A percentile compares a stretch with the other conserved stretches of the same genome.
Conservation (phyloP, 2,113 vertebrate species). For the Odocoileus virginianus region DNA sequence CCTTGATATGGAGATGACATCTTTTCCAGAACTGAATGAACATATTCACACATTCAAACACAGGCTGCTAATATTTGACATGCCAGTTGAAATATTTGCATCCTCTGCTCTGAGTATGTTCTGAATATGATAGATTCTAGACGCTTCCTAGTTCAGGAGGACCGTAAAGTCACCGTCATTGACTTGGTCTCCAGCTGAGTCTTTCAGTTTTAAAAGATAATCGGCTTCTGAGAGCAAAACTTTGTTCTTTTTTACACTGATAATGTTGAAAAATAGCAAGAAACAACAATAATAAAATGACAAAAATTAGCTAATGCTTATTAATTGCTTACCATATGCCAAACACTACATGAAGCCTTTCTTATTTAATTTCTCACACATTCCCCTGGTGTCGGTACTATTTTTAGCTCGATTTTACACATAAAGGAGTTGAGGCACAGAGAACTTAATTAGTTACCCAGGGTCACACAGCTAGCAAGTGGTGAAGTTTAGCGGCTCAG, state of each 20-base stretch:
- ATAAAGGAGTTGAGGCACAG: not conserved
- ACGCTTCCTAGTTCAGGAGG: constrained; percentile 23
- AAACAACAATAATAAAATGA: not conserved
- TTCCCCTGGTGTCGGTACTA: not conserved
- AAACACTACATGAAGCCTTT: not conserved
- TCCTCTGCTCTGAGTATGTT: not conserved
- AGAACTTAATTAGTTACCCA: not conserved
- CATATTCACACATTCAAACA: constrained; percentile 58
- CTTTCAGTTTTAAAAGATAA: constrained; percentile 59
- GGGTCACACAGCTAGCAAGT: not conserved
- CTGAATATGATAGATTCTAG: not conserved
- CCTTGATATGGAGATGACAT: constrained; percentile 64
- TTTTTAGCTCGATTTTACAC: not conserved
- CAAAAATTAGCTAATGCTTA: not conserved
- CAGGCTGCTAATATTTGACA: constrained; percentile 61
- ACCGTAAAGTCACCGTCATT: constrained; percentile 17
- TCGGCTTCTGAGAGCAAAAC: constrained; percentile 19
- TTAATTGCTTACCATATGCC: not conserved
- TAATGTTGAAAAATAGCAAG: constrained; percentile 33
- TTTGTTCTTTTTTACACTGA: not conserved
- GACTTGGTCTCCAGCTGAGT: constrained; percentile 7
- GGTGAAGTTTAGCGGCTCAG: not conserved
- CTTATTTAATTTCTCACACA: not conserved
- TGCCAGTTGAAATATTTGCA: constrained; percentile 37
- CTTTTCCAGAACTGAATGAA: constrained; percentile 61